Conservation (phyloP, 2,113 vertebrate species). For the Urocitellus parryii region DNA sequence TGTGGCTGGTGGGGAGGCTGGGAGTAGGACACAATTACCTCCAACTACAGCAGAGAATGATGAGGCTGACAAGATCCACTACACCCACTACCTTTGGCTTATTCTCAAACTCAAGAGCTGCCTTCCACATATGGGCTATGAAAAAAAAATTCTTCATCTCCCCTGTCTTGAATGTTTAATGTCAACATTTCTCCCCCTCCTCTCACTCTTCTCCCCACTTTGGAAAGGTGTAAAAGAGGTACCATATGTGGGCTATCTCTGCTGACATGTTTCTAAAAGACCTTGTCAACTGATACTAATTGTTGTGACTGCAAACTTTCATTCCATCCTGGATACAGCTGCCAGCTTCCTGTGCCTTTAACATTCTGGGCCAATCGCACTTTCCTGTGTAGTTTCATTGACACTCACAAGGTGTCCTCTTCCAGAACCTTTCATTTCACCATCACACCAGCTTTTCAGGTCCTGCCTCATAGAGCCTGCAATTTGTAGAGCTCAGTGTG, state of each 20-base stretch:
- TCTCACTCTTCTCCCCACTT: slow-evolving; percentile 74
- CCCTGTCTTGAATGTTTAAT: slow-evolving; percentile 72
- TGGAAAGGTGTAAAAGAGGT: slow-evolving; percentile 84
- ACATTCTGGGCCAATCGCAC: slow-evolving; percentile 1
- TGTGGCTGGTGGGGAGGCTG: fast-evolving
- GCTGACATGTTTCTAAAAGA: slow-evolving; percentile 85
- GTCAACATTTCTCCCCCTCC: slow-evolving; percentile 67
- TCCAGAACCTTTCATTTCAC: neutral
- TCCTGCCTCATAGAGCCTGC: neutral
- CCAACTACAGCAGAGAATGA: neutral
- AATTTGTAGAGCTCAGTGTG: neutral
- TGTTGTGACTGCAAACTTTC: slow-evolving; percentile 84
- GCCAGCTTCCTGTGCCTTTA: slow-evolving; percentile 59
- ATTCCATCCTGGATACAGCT: slow-evolving; percentile 62
- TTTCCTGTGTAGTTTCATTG: neutral
- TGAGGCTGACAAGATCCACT: neutral
- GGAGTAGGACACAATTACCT: neutral
- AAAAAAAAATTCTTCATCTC: slow-evolving; percentile 52
- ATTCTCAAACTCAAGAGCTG: slow-evolving; percentile 17
- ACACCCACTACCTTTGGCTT: neutral
- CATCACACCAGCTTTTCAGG: neutral
- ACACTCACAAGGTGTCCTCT: neutral
- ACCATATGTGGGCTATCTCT: slow-evolving; percentile 85
- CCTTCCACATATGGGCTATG: slow-evolving; percentile 10
- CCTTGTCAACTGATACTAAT: slow-evolving; percentile 86